phyloP scores from a whole-genome alignment of 2,888 invertebrate genomes.

The Mesoligia furuncula region DNA sequence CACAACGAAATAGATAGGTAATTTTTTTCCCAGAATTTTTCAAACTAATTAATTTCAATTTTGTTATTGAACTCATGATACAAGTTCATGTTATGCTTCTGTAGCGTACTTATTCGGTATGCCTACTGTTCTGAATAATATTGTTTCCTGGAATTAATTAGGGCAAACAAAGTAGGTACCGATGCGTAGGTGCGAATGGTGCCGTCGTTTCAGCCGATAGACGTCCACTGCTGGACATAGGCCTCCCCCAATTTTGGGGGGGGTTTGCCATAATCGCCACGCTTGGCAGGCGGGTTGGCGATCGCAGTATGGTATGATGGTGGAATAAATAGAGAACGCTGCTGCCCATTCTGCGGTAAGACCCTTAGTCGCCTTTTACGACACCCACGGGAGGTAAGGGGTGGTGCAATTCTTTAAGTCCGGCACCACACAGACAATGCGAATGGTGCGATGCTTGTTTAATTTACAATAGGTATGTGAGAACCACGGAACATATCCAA shows the following conservation, averaged over 20 bases:
- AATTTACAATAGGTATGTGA: not conserved
- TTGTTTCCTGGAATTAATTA: constrained; percentile 17
- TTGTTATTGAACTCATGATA: not conserved
- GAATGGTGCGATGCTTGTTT: not conserved
- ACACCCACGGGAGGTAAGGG: too few relatives aligned
- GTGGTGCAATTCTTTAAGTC: too few relatives aligned
- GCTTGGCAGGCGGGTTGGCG: too few relatives aligned
- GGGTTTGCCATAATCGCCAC: too few relatives aligned
- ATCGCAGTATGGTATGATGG: too few relatives aligned
- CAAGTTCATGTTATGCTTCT: not conserved
- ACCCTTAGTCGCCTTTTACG: too few relatives aligned
- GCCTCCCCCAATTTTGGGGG: too few relatives aligned
- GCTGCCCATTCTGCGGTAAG: too few relatives aligned
- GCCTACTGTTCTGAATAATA: not conserved
- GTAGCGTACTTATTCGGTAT: not conserved
- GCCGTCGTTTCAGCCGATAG: too few relatives aligned
- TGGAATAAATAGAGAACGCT: too few relatives aligned
- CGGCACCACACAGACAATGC: too few relatives aligned
- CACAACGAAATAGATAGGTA: constrained; percentile 9
- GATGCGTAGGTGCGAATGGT: not conserved
- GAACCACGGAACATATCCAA: not conserved
- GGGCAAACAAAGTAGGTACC: not conserved
- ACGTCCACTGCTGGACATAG: too few relatives aligned
- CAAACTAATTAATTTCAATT: constrained; percentile 24
- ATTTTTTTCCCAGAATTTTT: constrained; percentile 12